A percentile compares a stretch with the other conserved stretches of the same genome.
Evolutionary conservation across 1,140 invertebrate species (phyloP).

Genomic region (Lordiphosa stackelbergi): DNA sequence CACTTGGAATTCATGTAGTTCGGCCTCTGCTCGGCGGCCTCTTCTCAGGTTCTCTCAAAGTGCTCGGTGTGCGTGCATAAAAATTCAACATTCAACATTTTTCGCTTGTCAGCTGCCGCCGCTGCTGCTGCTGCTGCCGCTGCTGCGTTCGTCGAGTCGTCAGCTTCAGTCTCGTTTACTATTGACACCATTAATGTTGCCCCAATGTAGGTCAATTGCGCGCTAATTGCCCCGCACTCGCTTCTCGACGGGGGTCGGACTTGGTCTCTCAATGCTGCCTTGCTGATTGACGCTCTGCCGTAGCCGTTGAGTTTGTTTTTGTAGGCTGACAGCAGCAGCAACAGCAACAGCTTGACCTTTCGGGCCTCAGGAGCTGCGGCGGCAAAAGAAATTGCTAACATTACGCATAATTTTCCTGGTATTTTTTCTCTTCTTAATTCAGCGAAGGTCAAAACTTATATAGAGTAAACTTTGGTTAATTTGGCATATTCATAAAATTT

Average conservation of each 20-base stretch:
- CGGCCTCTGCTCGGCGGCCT: not conserved
- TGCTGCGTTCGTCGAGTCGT: constrained; percentile 20
- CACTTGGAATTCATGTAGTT: constrained; percentile 25
- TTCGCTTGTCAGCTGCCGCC: constrained; percentile 38
- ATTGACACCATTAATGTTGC: constrained; percentile 75
- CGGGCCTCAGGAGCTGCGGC: constrained; percentile 27
- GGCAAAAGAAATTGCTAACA: constrained; percentile 21
- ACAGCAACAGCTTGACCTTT: constrained; percentile 55
- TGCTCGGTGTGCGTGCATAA: constrained; percentile 33
- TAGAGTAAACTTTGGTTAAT: not conserved
- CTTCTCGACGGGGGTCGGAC: constrained; percentile 32
- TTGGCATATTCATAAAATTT: not conserved
- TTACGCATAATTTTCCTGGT: constrained; percentile 50
- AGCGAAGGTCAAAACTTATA: not conserved
- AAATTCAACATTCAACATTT: constrained; percentile 42
- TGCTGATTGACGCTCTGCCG: constrained; percentile 30
- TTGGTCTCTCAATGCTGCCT: constrained; percentile 50
- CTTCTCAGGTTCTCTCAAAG: not conserved
- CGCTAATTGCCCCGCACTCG: constrained; percentile 74
- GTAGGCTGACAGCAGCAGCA: constrained; percentile 18
- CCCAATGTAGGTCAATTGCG: constrained; percentile 75
- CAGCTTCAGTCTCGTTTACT: constrained; percentile 71
- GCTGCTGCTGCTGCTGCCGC: constrained; percentile 17
- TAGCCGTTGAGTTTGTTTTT: constrained; percentile 30
- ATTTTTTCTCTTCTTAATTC: not conserved